phyloP scores from a whole-genome alignment of 2,113 vertebrate species.

The Isurus oxyrinchus region DNA sequence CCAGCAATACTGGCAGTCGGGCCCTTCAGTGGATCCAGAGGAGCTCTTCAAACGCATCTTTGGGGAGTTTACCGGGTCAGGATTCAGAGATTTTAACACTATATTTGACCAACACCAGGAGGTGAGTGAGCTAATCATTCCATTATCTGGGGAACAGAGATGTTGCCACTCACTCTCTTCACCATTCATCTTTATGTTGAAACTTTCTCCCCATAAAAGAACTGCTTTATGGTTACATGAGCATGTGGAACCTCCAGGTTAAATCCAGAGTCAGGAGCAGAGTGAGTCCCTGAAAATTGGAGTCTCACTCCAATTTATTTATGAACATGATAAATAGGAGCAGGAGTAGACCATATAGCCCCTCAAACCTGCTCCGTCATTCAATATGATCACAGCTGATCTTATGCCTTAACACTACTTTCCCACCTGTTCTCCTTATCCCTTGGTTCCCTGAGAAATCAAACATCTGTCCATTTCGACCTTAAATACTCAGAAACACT shows the following conservation, averaged over 20 bases:
- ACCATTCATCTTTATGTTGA: no score
- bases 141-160: background rate
- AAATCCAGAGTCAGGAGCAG: background rate
- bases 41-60: slow-evolving; percentile 97
- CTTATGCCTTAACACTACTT: no score
- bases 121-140: slow-evolving; percentile 53
- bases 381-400: no score
- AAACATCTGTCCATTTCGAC: no score
- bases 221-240: background rate
- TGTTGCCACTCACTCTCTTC: background rate
- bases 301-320: background rate
- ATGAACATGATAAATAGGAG: background rate
- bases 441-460: no score
- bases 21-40: slow-evolving; percentile 75
- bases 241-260: background rate
- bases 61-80: slow-evolving; percentile 78
- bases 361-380: no score
- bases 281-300: background rate
- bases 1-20: slow-evolving; percentile 75
- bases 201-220: background rate
- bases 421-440: no score
- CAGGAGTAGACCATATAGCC: no score
- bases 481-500: background rate
- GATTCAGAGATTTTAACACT: slow-evolving; percentile 77
- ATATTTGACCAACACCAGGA: slow-evolving; percentile 88